Percentiles rank a stretch among this genome's conserved stretches.
Conservation (phyloP, 2,888 invertebrate species). For the Drosophila buzzatii region DNA sequence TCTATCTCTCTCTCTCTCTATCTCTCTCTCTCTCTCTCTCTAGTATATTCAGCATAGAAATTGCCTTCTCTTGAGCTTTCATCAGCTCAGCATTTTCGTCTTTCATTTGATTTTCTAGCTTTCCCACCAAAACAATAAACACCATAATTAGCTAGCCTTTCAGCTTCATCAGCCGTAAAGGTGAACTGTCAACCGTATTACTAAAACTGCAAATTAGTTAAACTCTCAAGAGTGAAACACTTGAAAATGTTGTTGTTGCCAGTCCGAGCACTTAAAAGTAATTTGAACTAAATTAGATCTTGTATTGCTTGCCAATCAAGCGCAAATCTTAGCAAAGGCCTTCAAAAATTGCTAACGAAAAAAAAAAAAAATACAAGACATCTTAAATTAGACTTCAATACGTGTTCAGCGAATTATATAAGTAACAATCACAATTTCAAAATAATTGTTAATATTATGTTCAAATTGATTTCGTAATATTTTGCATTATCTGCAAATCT, state of each 20-base stretch:
- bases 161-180: constrained; percentile 15
- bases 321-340: constrained; percentile 47
- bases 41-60: too few relatives aligned
- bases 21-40: background rate
- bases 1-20: too few relatives aligned
- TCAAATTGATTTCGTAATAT: constrained; percentile 30
- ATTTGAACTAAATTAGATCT: constrained; percentile 77
- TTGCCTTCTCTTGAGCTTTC: background rate
- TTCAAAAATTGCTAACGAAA: constrained; percentile 25
- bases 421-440: constrained; percentile 55
- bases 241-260: constrained; percentile 53
- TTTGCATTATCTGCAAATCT: constrained; percentile 23
- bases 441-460: constrained; percentile 40
- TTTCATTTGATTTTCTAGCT: constrained; percentile 36
- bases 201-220: constrained; percentile 31
- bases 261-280: constrained; percentile 67
- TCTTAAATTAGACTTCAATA: constrained; percentile 1
- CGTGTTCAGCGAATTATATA: constrained; percentile 59
- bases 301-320: constrained; percentile 60
- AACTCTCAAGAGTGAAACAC: constrained; percentile 32
- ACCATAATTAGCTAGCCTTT: constrained; percentile 51
- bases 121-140: constrained; percentile 51
- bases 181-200: constrained; percentile 40
- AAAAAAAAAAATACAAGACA: constrained; percentile 12
- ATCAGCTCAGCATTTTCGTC: constrained; percentile 8